Base-by-base conservation (phyloP, 2,797 vertebrate species). In the Poeciliopsis turneri region DNA sequence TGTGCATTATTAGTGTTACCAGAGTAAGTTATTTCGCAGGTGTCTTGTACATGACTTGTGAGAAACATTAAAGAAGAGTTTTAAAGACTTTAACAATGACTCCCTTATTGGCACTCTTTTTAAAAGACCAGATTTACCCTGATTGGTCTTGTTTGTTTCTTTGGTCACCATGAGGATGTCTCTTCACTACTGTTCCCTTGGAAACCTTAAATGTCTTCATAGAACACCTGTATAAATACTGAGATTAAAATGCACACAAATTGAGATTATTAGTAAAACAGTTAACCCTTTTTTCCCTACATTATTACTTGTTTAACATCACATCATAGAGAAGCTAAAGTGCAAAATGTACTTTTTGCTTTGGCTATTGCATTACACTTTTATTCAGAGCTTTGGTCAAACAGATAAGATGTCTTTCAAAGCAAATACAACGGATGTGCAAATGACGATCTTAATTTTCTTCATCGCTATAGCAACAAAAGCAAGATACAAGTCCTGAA, bases 301-400 rank as follows among this genome's bases (percentile, higher is more conserved):
- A 84, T 68, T 79, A 88, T 85, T 90, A 79, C 72, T 78, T n/a
- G 53, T 74, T 76, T 90, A 89, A 82, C 81, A 87, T 90, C 82
- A 87, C 79, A 79, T 71, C 55, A 81, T 85, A 85, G 73, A 83
- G 84, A 70, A 78, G 76, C 79, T 92, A 87, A 92, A 90, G 90
- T 55, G 75, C 86, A 88, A 88, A 88, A 87, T 92, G 88, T 74
- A 88, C 91, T 90, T 91, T 84, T 84, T 85, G 82, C 84, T 87
- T 84, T 57, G 41, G 85, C 89, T 93, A 89, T 87, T 90, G 86
- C 77, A 0, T 66, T 28, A 72, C 87, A 88, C n/a, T 90, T 93
- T 91, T 92, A 91, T 91, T 90, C 78, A 33, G 76, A 78, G 84
- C 87, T 89, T 93, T 90, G 92, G 89, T 90, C 88, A 92, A 90